Percentiles rank a stretch among this genome's conserved stretches.
phyloP scores from a whole-genome alignment of 2,888 invertebrate genomes.

The Anoplius nigerrimus region DNA sequence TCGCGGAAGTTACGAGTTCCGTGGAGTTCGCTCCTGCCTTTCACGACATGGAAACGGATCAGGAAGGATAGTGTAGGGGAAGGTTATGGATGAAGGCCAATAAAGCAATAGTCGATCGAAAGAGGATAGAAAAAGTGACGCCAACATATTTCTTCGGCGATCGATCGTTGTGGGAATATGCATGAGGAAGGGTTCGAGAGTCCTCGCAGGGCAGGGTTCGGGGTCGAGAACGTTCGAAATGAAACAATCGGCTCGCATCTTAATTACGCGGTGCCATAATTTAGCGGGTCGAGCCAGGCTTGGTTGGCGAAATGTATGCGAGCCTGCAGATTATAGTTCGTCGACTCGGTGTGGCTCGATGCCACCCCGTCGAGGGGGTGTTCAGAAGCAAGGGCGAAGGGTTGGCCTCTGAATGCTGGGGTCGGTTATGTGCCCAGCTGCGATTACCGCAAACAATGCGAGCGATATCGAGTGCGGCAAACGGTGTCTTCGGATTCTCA shows the following conservation, averaged over 20 bases:
- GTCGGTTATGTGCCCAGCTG: conserved; percentile 29
- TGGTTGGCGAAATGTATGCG: conserved; percentile 42
- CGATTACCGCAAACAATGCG: conserved; percentile 55
- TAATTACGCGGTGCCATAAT: conserved; percentile 54
- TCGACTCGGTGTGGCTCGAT: conserved; percentile 3
- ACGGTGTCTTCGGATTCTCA: conserved; percentile 17
- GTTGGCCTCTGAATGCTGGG: not conserved
- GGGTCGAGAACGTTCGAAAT: conserved; percentile 25
- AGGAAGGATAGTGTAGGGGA: too few species aligned
- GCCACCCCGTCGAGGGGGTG: conserved; percentile 6
- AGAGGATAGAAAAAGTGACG: too few species aligned
- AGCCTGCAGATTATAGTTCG: conserved; percentile 43
- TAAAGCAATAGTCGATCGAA: too few species aligned
- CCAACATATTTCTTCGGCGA: too few species aligned
- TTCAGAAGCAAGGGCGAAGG: conserved; percentile 11
- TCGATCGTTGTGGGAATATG: too few species aligned
- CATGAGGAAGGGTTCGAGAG: conserved; percentile 29
- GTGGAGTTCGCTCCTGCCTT: too few species aligned
- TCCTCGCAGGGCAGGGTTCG: not conserved
- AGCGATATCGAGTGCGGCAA: conserved; percentile 43
- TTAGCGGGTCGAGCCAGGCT: conserved; percentile 35
- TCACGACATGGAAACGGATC: too few species aligned
- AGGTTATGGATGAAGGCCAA: too few species aligned
- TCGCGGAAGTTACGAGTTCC: not conserved
- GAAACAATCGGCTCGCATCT: conserved; percentile 56